Evolutionary conservation across 2,113 vertebrate genomes (phyloP).

Genomic region (Callorhinus ursinus): DNA sequence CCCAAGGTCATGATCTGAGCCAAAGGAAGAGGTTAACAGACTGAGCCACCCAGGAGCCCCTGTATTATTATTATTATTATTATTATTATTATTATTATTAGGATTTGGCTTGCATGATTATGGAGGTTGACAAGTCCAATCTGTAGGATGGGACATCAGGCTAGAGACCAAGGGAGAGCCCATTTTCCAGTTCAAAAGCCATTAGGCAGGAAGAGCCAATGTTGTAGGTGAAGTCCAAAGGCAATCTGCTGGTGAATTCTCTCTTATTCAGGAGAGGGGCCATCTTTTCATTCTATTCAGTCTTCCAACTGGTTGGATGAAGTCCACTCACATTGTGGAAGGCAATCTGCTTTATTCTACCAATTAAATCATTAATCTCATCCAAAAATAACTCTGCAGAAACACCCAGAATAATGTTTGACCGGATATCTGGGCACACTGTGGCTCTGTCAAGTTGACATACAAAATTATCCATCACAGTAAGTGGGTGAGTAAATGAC

Average conservation of each 20-base stretch:
- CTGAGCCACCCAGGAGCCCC: neutral
- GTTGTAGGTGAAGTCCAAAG: neutral
- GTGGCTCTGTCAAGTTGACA: neutral
- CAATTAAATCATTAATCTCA: neutral
- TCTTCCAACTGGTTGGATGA: neutral
- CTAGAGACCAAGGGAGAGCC: neutral
- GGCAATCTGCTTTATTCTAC: neutral
- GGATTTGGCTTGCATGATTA: neutral
- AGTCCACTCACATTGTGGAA: neutral
- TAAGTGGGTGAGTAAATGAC: neutral
- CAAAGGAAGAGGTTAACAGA: neutral
- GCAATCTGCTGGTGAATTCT: neutral
- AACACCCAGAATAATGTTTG: neutral
- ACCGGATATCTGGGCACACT: neutral
- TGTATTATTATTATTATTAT: neutral
- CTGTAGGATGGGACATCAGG: neutral
- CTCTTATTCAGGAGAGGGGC: neutral
- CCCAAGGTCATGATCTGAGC: neutral
- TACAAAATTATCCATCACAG: neutral
- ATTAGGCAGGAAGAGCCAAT: neutral
- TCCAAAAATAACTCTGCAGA: neutral
- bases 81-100: neutral
- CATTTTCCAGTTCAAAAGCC: neutral
- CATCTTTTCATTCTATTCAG: neutral
- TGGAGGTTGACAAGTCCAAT: neutral